Percentiles rank a stretch among this genome's conserved stretches.
Evolutionary conservation across 2,113 vertebrate species (phyloP).

Genomic region (Ivindomyrus marchei): DNA sequence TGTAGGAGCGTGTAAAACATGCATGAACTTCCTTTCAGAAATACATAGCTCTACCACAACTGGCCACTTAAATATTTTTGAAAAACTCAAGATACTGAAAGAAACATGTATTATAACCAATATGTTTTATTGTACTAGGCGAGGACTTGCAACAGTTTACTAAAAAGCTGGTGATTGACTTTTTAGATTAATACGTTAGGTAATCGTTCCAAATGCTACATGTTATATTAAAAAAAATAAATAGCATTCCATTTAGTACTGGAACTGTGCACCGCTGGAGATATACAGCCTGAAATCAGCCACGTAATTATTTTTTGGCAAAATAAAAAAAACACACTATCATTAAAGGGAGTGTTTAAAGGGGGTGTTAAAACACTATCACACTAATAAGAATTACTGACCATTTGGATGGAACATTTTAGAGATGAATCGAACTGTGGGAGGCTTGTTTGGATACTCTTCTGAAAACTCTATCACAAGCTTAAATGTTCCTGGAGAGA

Average conservation of each 20-base stretch:
- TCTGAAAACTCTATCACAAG: constrained; percentile 99
- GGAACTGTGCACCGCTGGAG: neutral
- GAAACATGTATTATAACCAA: neutral
- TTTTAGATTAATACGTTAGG: neutral
- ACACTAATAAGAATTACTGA: constrained; percentile 52
- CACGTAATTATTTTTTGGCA: neutral
- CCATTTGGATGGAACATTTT: constrained; percentile 99
- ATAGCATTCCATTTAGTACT: neutral
- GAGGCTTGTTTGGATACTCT: constrained; percentile 99
- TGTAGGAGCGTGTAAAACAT: neutral
- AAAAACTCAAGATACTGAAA: neutral
- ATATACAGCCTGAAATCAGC: neutral
- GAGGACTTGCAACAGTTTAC: neutral
- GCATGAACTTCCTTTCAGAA: neutral
- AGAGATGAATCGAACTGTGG: constrained; percentile 95
- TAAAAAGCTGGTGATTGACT: neutral
- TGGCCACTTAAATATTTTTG: neutral
- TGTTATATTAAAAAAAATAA: neutral
- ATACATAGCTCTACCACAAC: neutral
- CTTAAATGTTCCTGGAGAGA: constrained; percentile 90
- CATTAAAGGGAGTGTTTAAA: neutral
- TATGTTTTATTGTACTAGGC: neutral
- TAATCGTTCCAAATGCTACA: neutral
- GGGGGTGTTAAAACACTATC: neutral
- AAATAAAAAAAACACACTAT: neutral